phyloP scores from a whole-genome alignment of 1,140 invertebrate species.

The Himalopsyche phryganea region DNA sequence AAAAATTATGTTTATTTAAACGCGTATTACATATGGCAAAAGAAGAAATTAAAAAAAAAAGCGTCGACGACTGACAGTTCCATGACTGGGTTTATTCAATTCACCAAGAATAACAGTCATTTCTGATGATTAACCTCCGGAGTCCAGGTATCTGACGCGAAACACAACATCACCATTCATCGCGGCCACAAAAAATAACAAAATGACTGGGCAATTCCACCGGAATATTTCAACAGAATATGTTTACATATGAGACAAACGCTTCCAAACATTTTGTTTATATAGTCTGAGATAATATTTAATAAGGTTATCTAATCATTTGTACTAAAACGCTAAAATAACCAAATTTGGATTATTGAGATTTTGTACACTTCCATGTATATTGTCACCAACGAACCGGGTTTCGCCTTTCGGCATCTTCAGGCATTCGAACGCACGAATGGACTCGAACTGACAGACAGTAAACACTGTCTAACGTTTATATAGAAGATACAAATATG shows the following conservation, averaged over 20 bases:
- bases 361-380: no score
- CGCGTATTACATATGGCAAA: background rate
- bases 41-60: constrained; percentile 1
- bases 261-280: constrained; percentile 2
- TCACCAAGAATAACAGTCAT: constrained; percentile 16
- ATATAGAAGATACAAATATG: no score
- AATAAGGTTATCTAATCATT: no score
- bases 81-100: constrained; percentile 13
- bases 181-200: constrained; percentile 17
- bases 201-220: constrained; percentile 21
- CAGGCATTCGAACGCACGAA: no score
- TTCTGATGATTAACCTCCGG: constrained; percentile 15
- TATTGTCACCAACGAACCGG: no score
- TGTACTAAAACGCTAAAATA: no score
- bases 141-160: background rate
- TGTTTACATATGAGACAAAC: constrained; percentile 7
- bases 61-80: constrained; percentile 6
- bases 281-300: background rate
- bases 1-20: constrained; percentile 16
- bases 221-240: constrained; percentile 3
- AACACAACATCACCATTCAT: background rate
- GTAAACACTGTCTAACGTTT: no score
- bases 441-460: no score
- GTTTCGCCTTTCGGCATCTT: no score
- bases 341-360: no score